These are phyloP conservation scores for Acholoe squamosa DNA, from an alignment of 2,888 invertebrate genomes.

Conservation along the genomic window DNA sequence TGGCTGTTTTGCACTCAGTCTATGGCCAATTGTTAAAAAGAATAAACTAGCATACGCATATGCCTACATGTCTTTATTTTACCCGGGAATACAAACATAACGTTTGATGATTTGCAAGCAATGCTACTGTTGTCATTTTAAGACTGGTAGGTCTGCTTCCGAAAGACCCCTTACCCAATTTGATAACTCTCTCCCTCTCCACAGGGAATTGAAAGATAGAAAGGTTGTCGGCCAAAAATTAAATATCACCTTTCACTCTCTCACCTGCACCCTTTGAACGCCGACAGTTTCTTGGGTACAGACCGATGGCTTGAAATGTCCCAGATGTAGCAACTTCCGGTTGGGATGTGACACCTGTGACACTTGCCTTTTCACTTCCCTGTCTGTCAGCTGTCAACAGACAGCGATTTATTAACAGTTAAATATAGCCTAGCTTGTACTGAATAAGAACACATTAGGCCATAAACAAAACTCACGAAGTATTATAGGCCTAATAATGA, in stretches of 20 bases:
- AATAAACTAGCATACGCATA: too few relatives aligned
- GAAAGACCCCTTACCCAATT: background rate
- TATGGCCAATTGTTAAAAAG: too few relatives aligned
- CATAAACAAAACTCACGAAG: too few relatives aligned
- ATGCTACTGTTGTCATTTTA: background rate
- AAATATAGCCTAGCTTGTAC: background rate
- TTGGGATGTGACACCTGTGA: background rate
- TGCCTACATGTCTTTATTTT: too few relatives aligned
- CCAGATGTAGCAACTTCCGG: background rate
- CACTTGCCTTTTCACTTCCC: background rate
- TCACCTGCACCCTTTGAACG: background rate
- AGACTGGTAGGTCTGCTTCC: background rate
- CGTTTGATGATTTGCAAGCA: background rate
- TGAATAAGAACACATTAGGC: background rate
- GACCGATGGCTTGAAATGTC: background rate
- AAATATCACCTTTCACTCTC: background rate
- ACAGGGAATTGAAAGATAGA: background rate
- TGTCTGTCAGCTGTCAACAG: constrained; percentile 17
- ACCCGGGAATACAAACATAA: too few relatives aligned
- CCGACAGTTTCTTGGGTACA: background rate
- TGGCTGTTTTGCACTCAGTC: too few relatives aligned
- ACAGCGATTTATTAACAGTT: background rate
- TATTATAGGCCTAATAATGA: too few relatives aligned
- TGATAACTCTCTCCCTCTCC: background rate
- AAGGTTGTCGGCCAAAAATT: constrained; percentile 22